Conservation (phyloP, 2,888 invertebrate species). For the Priocnemis perturbator region DNA sequence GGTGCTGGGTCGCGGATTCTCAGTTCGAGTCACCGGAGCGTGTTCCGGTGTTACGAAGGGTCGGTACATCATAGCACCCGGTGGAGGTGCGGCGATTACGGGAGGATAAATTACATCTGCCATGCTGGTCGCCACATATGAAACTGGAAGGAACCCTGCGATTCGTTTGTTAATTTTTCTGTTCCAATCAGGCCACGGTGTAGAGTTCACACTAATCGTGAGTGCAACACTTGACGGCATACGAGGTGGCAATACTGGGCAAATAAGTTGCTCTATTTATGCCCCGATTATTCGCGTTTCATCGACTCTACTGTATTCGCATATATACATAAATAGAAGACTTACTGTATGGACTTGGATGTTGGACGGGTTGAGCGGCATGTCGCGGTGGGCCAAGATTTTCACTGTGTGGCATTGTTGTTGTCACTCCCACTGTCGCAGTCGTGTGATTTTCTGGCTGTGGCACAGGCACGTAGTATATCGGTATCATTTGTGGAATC, state of each 20-base stretch:
- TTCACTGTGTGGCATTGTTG: neutral
- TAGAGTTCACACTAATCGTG: too few species aligned
- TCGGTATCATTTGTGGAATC: slow-evolving; percentile 66
- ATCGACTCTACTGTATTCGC: neutral
- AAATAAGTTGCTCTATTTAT: too few species aligned
- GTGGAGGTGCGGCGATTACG: slow-evolving; percentile 66
- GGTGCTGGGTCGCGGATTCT: slow-evolving; percentile 30
- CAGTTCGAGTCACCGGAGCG: slow-evolving; percentile 35
- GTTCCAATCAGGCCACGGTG: neutral
- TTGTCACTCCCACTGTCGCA: neutral
- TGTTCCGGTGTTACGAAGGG: slow-evolving; percentile 75
- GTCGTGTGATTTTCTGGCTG: slow-evolving; percentile 55
- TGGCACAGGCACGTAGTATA: slow-evolving; percentile 79
- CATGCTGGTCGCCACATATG: slow-evolving; percentile 77
- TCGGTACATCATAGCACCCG: slow-evolving; percentile 79
- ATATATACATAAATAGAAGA: slow-evolving; percentile 13
- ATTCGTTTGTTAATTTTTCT: slow-evolving; percentile 13
- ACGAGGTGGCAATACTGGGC: too few species aligned
- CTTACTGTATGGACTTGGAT: slow-evolving; percentile 55
- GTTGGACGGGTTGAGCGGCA: slow-evolving; percentile 24
- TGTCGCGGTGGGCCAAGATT: slow-evolving; percentile 8
- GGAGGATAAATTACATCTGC: slow-evolving; percentile 80
- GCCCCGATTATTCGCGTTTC: neutral
- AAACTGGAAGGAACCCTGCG: slow-evolving; percentile 75
- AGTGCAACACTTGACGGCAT: too few species aligned